Conservation (phyloP, 2,888 invertebrate species). For the Tubulanus polymorphus region DNA sequence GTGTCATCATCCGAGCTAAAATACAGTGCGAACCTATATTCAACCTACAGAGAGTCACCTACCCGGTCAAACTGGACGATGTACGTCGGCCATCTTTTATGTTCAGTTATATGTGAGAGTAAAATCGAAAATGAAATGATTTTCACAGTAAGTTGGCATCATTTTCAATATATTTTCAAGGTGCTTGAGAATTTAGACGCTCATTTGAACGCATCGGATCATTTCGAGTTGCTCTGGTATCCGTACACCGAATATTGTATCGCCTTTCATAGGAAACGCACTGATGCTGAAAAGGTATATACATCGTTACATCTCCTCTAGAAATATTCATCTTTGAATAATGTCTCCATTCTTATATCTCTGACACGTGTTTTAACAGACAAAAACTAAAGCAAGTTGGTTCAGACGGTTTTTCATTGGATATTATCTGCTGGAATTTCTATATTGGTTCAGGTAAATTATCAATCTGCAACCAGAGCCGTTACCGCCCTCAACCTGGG, state of each 20-base stretch:
- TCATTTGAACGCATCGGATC: conserved; percentile 40
- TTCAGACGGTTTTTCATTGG: conserved; percentile 41
- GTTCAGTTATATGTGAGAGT: not conserved
- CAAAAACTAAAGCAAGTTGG: conserved; percentile 32
- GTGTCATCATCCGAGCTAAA: conserved; percentile 43
- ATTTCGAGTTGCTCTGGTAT: conserved; percentile 49
- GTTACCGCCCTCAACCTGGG: no score
- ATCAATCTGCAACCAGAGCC: no score
- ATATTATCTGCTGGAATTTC: conserved; percentile 41
- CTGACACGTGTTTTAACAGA: no score
- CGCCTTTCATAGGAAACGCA: conserved; percentile 30
- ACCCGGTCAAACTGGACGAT: conserved; percentile 23
- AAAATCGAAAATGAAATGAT: not conserved
- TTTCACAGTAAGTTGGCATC: not conserved
- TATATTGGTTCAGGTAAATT: conserved; percentile 35
- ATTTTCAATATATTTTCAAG: conserved; percentile 19
- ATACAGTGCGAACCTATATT: conserved; percentile 45
- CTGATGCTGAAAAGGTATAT: no score
- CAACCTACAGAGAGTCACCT: conserved; percentile 27
- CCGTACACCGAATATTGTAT: conserved; percentile 46
- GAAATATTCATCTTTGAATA: no score
- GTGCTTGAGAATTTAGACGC: conserved; percentile 39
- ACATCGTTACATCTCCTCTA: no score
- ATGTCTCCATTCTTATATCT: no score
- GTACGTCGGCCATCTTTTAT: conserved; percentile 17